Evolutionary conservation across 2,797 vertebrate genomes (phyloP).

Genomic region (Eulemur rubriventer): DNA sequence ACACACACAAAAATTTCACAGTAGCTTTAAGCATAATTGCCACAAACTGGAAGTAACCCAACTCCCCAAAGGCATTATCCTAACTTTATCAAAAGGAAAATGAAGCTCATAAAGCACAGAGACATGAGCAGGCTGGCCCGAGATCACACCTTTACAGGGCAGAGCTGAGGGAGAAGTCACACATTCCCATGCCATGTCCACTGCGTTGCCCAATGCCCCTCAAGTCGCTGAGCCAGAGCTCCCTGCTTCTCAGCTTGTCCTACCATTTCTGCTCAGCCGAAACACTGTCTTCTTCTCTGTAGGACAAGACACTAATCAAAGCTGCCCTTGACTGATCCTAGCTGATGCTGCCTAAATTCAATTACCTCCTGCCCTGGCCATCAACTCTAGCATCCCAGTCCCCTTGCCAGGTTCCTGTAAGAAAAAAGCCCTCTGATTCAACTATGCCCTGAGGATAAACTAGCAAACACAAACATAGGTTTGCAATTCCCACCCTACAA

Average conservation of each 20-base stretch:
- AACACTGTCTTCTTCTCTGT: background rate
- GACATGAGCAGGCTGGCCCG: background rate
- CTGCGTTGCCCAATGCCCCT: background rate
- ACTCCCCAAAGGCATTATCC: background rate
- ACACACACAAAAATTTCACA: background rate
- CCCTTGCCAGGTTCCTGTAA: background rate
- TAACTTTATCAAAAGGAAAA: background rate
- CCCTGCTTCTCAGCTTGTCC: background rate
- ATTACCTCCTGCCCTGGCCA: background rate
- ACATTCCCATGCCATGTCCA: accelerated
- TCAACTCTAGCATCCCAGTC: background rate
- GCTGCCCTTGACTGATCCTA: background rate
- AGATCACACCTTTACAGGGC: background rate
- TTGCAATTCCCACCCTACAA: background rate
- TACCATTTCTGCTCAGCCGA: background rate
- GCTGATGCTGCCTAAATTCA: background rate
- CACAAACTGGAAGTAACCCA: background rate
- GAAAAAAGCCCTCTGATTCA: background rate
- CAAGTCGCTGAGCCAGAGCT: background rate
- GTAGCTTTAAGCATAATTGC: too few species aligned
- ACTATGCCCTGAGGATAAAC: background rate
- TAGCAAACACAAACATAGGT: background rate
- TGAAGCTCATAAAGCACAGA: background rate
- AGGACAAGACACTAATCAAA: background rate
- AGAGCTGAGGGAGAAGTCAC: background rate